Base-by-base conservation (phyloP, 2,888 invertebrate genomes). In the Morpho deidamia region DNA sequence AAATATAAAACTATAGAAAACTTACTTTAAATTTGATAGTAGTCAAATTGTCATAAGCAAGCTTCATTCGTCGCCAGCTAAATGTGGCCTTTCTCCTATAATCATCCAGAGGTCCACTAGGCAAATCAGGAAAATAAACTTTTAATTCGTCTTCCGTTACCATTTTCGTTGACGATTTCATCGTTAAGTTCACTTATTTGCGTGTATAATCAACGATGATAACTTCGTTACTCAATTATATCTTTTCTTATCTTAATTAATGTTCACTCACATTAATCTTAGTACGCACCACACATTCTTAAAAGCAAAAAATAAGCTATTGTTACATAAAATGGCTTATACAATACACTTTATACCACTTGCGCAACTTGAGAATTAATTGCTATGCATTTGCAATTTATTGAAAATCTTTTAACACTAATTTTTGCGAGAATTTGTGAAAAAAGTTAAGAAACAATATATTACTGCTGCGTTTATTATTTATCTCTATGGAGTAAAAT, bases 71-170 rank as follows among this genome's bases (percentile, higher is more conserved):
- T 44, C 93, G 92, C 92, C 94, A 93, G 65, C 94, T 92, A 67
- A 95, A 95, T 0, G 92, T 84, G 0, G 94, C 92, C 61, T 87
- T 90, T 61, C 91, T 90, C 48, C 95, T 87, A 68, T 93, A 94
- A 7, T 66, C 71, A 65, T 93, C 92, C 56, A 95, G 75, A 11
- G 92, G 93, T 7, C 95, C 94, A 32, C 79, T 77, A 11, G 92
- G 92, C 58, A 94, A 91, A 65, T 92, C 92, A 7, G 91, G 90
- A 58, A 93, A 86, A 50, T 89, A 82, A 7, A 76, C 65, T 58
- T 79, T 78, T 51, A 91, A 62, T 56, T 78, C 71, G 33, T 76
- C 75, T 56, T 83, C 78, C 4, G 74, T 62, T 23, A 78, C 70
- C 37, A 59, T 47, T 53, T 69, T 62, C 44, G 59, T 68, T 38